Conservation (phyloP, 2,888 invertebrate genomes). For the Netelia inedita region DNA sequence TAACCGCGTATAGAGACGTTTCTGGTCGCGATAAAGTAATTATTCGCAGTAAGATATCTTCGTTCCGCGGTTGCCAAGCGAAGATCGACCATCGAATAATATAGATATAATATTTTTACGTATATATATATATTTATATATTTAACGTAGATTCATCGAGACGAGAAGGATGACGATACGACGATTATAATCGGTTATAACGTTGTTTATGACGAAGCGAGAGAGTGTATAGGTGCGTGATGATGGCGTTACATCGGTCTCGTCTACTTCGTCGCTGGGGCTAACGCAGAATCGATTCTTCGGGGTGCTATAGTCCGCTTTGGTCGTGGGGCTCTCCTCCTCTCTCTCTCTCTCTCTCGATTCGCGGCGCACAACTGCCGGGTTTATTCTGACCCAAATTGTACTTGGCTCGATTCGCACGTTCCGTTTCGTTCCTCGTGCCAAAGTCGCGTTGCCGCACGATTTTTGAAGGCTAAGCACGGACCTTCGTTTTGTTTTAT, state of each 20-base stretch:
- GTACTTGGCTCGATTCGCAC: conserved; percentile 66
- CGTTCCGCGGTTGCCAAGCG: conserved; percentile 45
- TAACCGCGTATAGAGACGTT: background rate
- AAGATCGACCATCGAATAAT: conserved; percentile 1
- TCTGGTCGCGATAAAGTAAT: conserved; percentile 19
- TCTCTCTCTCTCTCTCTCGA: conserved; percentile 19
- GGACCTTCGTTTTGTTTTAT: background rate
- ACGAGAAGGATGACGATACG: background rate
- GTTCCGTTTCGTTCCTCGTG: conserved; percentile 47
- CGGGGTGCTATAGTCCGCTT: conserved; percentile 44
- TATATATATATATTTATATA: background rate
- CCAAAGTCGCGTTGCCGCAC: conserved; percentile 53
- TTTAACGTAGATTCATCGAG: background rate
- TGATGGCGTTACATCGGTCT: conserved; percentile 1
- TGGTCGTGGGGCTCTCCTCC: conserved; percentile 3
- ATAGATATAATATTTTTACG: background rate
- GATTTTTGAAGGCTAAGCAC: conserved; percentile 50
- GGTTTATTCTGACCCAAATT: conserved; percentile 71
- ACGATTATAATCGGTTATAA: conserved; percentile 12
- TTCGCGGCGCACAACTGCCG: conserved; percentile 31
- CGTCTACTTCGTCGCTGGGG: conserved; percentile 60
- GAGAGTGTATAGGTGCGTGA: conserved; percentile 4
- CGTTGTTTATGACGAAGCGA: conserved; percentile 19
- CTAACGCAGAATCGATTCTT: conserved; percentile 62
- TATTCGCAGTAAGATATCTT: conserved; percentile 28